phyloP scores from a whole-genome alignment of 1,140 invertebrate species.

The Sipha flava region DNA sequence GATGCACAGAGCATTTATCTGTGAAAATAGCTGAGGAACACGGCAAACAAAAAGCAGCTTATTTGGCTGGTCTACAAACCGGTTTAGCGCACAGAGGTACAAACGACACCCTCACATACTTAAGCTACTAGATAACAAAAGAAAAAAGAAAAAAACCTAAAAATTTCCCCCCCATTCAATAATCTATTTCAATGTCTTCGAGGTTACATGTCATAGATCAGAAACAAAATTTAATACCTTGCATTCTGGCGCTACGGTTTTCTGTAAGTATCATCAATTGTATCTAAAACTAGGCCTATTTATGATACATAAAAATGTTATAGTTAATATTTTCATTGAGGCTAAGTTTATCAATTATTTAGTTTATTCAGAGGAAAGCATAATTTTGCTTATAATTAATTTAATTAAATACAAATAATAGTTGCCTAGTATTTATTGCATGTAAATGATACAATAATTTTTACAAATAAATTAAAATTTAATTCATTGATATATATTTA shows the following conservation, averaged over 20 bases:
- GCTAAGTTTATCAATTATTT: background rate
- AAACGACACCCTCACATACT: constrained; percentile 31
- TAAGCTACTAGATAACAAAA: constrained; percentile 32
- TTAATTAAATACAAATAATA: background rate
- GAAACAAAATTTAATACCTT: constrained; percentile 29
- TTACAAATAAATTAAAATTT: background rate
- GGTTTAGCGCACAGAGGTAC: constrained; percentile 47
- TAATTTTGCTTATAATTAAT: background rate
- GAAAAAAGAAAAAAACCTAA: constrained; percentile 26
- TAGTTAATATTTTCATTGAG: background rate
- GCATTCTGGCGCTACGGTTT: constrained; percentile 20
- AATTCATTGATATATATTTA: background rate
- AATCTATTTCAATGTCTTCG: constrained; percentile 28
- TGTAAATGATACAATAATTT: background rate
- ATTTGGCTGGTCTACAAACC: constrained; percentile 53
- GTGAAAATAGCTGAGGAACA: constrained; percentile 90
- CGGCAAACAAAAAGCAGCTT: constrained; percentile 74
- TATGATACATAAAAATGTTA: background rate
- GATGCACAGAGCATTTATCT: constrained; percentile 68
- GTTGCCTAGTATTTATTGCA: background rate
- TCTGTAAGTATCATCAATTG: constrained; percentile 29
- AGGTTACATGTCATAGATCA: constrained; percentile 32
- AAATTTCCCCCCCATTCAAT: background rate
- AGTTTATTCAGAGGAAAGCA: background rate
- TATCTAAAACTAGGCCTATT: constrained; percentile 12